Evolutionary conservation across 2,113 vertebrate genomes (phyloP), one percentile per base, ranked within the genome.

Genomic region (Cnemophilus loriae): DNA sequence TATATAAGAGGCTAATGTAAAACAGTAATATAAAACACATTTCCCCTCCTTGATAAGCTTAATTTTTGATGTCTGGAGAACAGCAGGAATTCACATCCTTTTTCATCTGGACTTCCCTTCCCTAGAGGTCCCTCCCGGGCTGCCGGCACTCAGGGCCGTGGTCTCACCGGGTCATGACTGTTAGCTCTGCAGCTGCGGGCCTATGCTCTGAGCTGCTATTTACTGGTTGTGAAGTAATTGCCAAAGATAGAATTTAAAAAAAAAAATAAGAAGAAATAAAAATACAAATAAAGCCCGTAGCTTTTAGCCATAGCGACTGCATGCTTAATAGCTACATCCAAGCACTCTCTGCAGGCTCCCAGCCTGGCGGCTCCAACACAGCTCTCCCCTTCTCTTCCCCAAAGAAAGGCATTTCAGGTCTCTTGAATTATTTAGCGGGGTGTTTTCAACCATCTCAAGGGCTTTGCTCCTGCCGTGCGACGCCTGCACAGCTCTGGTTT

Each of bases 361-460:
- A 47, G 79, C 64, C 82, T 55, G 59, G 53, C 27, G 67, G 42
- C 77, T 94, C 71, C 41, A 73, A 23, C 53, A 28, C 65, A 52
- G 28, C 59, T 76, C 77, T 56, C 78, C 69, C 76, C 56, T 50
- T 22, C 70, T 50, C 39, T 61, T 95, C 83, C 88, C 64, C 17
- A 47, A 82, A 71, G 73, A 39, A 89, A 89, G 96, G 75, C 96
- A 97, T 86, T 86, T 96, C 89, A 84, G 96, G 96, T 94, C 97
- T 93, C 88, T 64, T 94, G 82, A 87, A 89, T 95, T 90, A 97
- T 95, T 93, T 71, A 91, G 87, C 44, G 32, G 49, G 71, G 81
- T 83, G 82, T 86, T 93, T 87, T 79, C 61, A 88, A 82, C 71
- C 53, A 74, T 63, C 92, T 85, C 89, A 27, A 33, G 81, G 70